Evolutionary conservation across 2,113 vertebrate species (phyloP).

Genomic region (Eira barbara): DNA sequence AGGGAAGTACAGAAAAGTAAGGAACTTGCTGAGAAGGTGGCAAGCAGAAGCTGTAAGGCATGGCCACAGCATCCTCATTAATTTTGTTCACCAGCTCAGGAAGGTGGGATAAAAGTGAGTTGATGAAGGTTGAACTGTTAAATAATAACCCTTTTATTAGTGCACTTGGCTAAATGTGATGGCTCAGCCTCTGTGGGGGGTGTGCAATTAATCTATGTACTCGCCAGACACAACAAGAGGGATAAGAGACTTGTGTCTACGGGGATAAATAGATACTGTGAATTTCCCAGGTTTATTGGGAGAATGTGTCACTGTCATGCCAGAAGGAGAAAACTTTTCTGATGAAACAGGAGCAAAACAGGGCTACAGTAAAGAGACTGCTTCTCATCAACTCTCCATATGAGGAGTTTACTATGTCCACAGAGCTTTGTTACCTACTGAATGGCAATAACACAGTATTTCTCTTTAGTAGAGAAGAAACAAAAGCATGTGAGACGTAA

Average conservation of each 20-base stretch:
- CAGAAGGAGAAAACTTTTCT: neutral
- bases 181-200: constrained; percentile 57
- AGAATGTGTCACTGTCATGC: constrained; percentile 38
- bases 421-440: neutral
- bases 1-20: neutral
- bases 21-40: neutral
- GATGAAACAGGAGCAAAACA: constrained; percentile 16
- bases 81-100: constrained; percentile 38
- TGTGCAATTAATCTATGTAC: constrained; percentile 67
- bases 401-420: neutral
- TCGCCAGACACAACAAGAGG: constrained; percentile 71
- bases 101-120: constrained; percentile 21
- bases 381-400: neutral
- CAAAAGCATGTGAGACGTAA: neutral
- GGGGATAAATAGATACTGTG: constrained; percentile 64
- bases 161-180: constrained; percentile 62
- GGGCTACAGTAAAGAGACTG: neutral
- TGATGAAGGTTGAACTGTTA: constrained; percentile 42
- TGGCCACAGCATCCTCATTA: constrained; percentile 23
- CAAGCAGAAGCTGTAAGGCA: neutral
- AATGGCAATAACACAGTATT: neutral
- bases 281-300: constrained; percentile 44
- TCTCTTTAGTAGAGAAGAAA: neutral
- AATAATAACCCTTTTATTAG: constrained; percentile 74
- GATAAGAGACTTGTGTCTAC: constrained; percentile 46